These are phyloP conservation scores for Rhingia campestris DNA, from an alignment of 2,888 invertebrate species.

Conservation along the genomic window DNA sequence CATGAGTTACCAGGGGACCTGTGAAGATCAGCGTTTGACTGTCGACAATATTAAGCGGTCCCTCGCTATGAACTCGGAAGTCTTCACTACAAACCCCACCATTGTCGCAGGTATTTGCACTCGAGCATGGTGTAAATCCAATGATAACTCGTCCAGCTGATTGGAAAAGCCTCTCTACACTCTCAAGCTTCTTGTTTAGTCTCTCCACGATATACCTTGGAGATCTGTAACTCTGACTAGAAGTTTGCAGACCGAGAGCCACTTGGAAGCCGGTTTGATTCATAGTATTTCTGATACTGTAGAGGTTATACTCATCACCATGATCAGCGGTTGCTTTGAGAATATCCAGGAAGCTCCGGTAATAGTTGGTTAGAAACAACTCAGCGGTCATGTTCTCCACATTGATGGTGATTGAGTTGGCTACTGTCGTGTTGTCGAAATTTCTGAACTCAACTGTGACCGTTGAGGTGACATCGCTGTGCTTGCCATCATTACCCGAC, in stretches of 20 bases:
- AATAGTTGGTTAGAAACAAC: slow-evolving; percentile 90
- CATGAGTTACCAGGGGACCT: slow-evolving; percentile 90
- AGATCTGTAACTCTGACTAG: slow-evolving; percentile 85
- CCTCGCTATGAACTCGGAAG: slow-evolving; percentile 86
- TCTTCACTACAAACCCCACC: slow-evolving; percentile 90
- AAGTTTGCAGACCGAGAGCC: slow-evolving; percentile 86
- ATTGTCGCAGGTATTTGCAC: slow-evolving; percentile 88
- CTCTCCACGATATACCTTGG: slow-evolving; percentile 87
- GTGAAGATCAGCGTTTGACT: slow-evolving; percentile 92
- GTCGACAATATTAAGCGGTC: slow-evolving; percentile 87
- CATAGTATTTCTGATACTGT: slow-evolving; percentile 87
- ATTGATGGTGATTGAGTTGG: slow-evolving; percentile 91
- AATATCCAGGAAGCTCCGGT: slow-evolving; percentile 88
- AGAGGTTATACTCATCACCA: slow-evolving; percentile 87
- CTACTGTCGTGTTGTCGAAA: slow-evolving; percentile 91
- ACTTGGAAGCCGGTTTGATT: slow-evolving; percentile 86
- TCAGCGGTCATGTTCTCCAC: slow-evolving; percentile 89
- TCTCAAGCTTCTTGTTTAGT: slow-evolving; percentile 86
- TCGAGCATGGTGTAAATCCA: slow-evolving; percentile 90
- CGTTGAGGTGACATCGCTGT: slow-evolving; percentile 93
- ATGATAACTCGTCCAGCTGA: slow-evolving; percentile 84
- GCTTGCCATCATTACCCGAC: slow-evolving; percentile 94
- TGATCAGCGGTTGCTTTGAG: slow-evolving; percentile 87
- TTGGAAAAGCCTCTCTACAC: slow-evolving; percentile 86
- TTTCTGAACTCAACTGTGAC: slow-evolving; percentile 91